phyloP scores from a whole-genome alignment of 2,888 invertebrate genomes.

The Eledona agricola region DNA sequence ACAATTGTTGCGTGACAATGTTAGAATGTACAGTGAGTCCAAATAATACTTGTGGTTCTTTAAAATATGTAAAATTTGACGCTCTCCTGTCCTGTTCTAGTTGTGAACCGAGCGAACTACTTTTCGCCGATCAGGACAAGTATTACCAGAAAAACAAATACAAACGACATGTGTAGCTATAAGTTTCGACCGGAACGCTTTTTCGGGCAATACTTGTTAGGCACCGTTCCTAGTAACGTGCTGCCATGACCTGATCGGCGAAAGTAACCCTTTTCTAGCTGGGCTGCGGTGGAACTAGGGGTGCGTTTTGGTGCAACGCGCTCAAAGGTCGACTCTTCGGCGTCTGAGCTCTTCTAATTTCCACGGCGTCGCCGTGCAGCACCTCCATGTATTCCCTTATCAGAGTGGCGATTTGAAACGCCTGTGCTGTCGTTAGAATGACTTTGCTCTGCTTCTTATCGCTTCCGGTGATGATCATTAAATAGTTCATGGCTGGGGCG shows the following conservation, averaged over 20 bases:
- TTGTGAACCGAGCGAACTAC: too few relatives aligned
- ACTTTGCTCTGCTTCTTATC: slow-evolving; percentile 91
- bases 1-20: too few relatives aligned
- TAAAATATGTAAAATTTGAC: too few relatives aligned
- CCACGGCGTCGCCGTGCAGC: slow-evolving; percentile 50
- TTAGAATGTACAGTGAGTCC: too few relatives aligned
- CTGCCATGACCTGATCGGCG: slow-evolving; percentile 61
- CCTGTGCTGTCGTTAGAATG: slow-evolving; percentile 91
- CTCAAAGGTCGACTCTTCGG: slow-evolving; percentile 63
- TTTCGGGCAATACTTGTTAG: slow-evolving; percentile 24
- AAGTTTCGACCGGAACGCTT: background rate
- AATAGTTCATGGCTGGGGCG: slow-evolving; percentile 89
- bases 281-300: slow-evolving; percentile 69
- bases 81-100: too few relatives aligned
- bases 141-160: slow-evolving; percentile 19
- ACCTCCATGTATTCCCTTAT: slow-evolving; percentile 89
- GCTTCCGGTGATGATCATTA: slow-evolving; percentile 92
- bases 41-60: too few relatives aligned
- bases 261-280: slow-evolving; percentile 66
- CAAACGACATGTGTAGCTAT: background rate
- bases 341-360: slow-evolving; percentile 55
- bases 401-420: slow-evolving; percentile 91
- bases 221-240: slow-evolving; percentile 46
- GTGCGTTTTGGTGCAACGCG: slow-evolving; percentile 62
- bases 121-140: slow-evolving; percentile 33